phyloP scores from a whole-genome alignment of 92 coral and sea anemone genomes.

The Desmophyllum pertusum region DNA sequence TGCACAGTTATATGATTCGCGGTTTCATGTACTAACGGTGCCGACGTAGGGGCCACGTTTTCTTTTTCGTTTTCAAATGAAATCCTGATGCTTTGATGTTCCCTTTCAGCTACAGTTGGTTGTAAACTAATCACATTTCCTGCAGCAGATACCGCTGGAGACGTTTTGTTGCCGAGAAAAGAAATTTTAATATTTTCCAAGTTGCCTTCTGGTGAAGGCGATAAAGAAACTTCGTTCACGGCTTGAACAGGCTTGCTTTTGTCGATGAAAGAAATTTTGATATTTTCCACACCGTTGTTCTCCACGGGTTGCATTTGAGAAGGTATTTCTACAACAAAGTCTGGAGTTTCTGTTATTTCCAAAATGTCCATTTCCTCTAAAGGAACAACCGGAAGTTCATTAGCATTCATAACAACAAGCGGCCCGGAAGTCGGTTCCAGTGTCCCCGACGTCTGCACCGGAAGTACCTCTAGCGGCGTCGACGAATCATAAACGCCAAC shows the following conservation, averaged over 20 bases:
- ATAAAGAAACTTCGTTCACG: conserved; percentile 57
- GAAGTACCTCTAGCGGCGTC: conserved; percentile 36
- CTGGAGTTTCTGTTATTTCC: conserved; percentile 42
- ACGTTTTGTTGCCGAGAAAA: conserved; percentile 51
- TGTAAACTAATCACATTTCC: conserved; percentile 12
- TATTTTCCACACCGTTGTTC: conserved; percentile 66
- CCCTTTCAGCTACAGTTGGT: not conserved
- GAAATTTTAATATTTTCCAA: conserved; percentile 75
- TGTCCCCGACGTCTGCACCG: conserved; percentile 5
- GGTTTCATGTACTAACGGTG: not conserved
- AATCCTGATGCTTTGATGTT: conserved; percentile 33
- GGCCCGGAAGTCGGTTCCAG: conserved; percentile 39
- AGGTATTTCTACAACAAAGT: conserved; percentile 76
- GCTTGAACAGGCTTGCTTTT: conserved; percentile 56
- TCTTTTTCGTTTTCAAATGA: conserved; percentile 45
- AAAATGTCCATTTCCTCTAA: conserved; percentile 35
- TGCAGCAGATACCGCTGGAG: not conserved
- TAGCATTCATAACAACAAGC: conserved; percentile 36
- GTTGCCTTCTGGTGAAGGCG: conserved; percentile 54
- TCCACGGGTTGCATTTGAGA: conserved; percentile 46
- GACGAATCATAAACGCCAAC: conserved; percentile 50
- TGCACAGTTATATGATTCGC: not conserved
- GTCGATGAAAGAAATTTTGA: conserved; percentile 74
- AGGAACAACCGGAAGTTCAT: conserved; percentile 43
- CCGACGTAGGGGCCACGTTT: conserved; percentile 9